Percentiles rank a stretch among this genome's conserved stretches.
Conservation (phyloP, 2,113 vertebrate genomes). For the Notiomystis cincta region DNA sequence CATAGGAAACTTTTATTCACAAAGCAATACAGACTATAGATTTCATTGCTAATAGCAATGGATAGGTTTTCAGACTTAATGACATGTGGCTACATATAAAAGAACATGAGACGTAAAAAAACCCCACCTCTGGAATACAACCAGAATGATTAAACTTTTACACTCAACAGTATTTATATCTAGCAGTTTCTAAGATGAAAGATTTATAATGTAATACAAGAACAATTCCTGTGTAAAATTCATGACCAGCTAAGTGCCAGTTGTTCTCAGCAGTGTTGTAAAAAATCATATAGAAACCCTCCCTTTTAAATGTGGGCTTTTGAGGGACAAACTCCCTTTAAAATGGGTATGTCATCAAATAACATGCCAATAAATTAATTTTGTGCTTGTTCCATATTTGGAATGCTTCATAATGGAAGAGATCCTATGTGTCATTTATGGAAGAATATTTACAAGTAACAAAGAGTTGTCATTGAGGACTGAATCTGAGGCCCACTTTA, state of each 20-base stretch:
- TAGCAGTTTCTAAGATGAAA: neutral
- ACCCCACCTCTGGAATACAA: neutral
- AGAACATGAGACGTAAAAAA: neutral
- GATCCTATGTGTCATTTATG: neutral
- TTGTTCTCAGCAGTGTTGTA: neutral
- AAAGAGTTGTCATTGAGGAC: neutral
- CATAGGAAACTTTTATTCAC: neutral
- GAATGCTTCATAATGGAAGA: neutral
- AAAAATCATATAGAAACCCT: neutral
- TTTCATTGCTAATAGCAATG: neutral
- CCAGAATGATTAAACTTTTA: neutral
- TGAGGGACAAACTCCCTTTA: neutral
- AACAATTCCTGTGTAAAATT: neutral
- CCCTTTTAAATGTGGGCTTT: neutral
- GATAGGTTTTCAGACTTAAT: neutral
- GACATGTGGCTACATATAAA: neutral
- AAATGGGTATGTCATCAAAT: neutral
- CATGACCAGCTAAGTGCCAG: neutral
- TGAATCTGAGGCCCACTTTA: neutral
- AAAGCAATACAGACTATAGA: neutral
- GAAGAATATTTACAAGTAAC: neutral
- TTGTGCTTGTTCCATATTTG: neutral
- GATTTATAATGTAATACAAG: neutral
- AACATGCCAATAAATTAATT: neutral
- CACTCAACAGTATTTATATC: neutral